These are phyloP conservation scores for Oxyura jamaicensis DNA, from an alignment of 2,113 vertebrate species.

Conservation along the genomic window DNA sequence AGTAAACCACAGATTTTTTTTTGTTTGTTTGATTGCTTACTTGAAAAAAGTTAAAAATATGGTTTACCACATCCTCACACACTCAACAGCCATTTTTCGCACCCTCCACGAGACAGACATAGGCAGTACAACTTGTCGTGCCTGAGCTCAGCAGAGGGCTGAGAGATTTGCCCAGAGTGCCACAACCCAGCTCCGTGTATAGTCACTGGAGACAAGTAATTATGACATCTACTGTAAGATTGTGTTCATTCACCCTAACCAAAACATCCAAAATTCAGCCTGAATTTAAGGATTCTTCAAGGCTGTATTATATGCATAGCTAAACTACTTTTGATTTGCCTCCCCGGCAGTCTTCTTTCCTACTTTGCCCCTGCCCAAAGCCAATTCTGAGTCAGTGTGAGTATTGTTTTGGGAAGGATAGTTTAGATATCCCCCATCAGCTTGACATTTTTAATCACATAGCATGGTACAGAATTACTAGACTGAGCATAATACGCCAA, in stretches of 20 bases:
- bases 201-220: not conserved
- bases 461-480: conserved; percentile 4
- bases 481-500: not conserved
- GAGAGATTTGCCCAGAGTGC: not conserved
- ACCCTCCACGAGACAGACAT: not conserved
- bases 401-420: not conserved
- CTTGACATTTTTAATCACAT: conserved; percentile 39
- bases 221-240: not conserved
- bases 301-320: not conserved
- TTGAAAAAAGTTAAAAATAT: not conserved
- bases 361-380: not conserved
- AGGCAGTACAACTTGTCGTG: not conserved
- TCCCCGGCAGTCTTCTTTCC: not conserved
- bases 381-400: not conserved
- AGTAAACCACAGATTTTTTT: not conserved
- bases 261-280: not conserved
- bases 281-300: not conserved
- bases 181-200: not conserved
- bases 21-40: not conserved
- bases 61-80: not conserved
- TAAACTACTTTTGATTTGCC: not conserved
- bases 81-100: not conserved
- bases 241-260: not conserved
- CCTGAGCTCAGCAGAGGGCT: not conserved
- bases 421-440: not conserved